These are phyloP conservation scores for Drosophila tsacasi DNA, from an alignment of 1,140 invertebrate species.

Conservation along the genomic window DNA sequence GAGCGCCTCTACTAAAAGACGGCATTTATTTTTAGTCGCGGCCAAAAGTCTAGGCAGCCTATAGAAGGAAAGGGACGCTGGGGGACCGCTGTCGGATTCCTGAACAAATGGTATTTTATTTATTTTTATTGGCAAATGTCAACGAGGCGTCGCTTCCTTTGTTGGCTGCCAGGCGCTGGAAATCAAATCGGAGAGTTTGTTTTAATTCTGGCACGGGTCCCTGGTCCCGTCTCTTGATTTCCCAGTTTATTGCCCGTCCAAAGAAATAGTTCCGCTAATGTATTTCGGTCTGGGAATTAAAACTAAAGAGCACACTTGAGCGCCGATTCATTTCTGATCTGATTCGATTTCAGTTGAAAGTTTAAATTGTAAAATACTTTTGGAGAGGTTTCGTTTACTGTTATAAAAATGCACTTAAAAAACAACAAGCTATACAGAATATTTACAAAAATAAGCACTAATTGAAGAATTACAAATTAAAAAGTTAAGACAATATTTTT, in stretches of 20 bases:
- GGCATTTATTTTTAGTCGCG: slow-evolving; percentile 75
- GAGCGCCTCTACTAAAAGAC: slow-evolving; percentile 62
- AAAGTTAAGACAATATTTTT: not conserved
- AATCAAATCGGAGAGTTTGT: slow-evolving; percentile 57
- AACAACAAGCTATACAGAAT: not conserved
- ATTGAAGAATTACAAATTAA: not conserved
- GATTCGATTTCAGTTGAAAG: slow-evolving; percentile 21
- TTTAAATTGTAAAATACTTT: slow-evolving; percentile 1
- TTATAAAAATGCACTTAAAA: not conserved
- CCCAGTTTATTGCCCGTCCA: slow-evolving; percentile 33
- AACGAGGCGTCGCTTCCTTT: slow-evolving; percentile 72
- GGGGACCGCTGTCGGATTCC: slow-evolving; percentile 32
- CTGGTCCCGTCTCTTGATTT: not conserved
- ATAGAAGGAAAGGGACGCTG: slow-evolving; percentile 1
- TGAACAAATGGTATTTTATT: slow-evolving; percentile 77
- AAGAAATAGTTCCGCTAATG: slow-evolving; percentile 60
- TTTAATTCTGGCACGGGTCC: slow-evolving; percentile 51
- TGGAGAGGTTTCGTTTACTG: not conserved
- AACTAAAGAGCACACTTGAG: slow-evolving; percentile 22
- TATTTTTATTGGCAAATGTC: slow-evolving; percentile 83
- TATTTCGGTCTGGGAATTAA: slow-evolving; percentile 31
- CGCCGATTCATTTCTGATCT: slow-evolving; percentile 21
- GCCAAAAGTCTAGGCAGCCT: slow-evolving; percentile 32
- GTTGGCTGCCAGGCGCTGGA: slow-evolving; percentile 44
- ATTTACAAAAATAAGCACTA: not conserved